phyloP scores from a whole-genome alignment of 2,797 vertebrate species.

The Rhodeus uyekii region DNA sequence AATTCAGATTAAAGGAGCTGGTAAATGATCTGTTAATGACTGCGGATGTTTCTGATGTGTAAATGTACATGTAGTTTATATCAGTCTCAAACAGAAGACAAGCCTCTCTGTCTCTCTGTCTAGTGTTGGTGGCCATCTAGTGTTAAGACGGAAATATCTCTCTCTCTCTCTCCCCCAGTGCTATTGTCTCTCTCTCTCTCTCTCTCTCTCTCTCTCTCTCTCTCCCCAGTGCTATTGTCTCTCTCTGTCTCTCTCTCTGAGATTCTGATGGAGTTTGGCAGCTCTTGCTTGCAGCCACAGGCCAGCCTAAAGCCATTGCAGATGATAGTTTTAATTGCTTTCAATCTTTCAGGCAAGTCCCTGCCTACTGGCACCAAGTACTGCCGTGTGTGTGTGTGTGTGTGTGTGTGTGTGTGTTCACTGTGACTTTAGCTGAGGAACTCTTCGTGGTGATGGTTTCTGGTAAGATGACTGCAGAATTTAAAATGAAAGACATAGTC shows the following conservation, averaged over 20 bases:
- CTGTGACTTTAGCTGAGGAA: constrained; percentile 2
- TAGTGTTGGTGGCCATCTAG: constrained; percentile 43
- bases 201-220: constrained; percentile 27
- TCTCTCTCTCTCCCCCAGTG: constrained; percentile 51
- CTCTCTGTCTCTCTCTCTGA: constrained; percentile 70
- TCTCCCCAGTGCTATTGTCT: constrained; percentile 64
- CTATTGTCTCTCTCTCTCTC: not conserved
- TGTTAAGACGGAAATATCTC: constrained; percentile 55
- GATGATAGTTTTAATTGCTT: constrained; percentile 99
- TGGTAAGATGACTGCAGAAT: not conserved
- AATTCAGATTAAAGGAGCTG: not conserved
- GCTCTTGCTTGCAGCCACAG: constrained; percentile 88
- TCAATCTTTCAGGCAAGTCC: constrained; percentile 92
- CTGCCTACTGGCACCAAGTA: constrained; percentile 80
- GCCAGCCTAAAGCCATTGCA: constrained; percentile 92
- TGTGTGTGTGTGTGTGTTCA: constrained; percentile 61
- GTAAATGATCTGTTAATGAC: not conserved
- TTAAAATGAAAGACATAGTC: not conserved
- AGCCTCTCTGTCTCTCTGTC: too few relatives aligned
- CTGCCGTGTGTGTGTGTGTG: constrained; percentile 42
- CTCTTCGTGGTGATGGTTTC: not conserved
- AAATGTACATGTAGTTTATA: not conserved
- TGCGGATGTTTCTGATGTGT: not conserved
- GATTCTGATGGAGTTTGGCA: constrained; percentile 92
- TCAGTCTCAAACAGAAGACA: not conserved